A percentile compares a stretch with the other conserved stretches of the same genome.
phyloP scores from a whole-genome alignment of 2,113 vertebrate genomes.

The Oceanites oceanicus region DNA sequence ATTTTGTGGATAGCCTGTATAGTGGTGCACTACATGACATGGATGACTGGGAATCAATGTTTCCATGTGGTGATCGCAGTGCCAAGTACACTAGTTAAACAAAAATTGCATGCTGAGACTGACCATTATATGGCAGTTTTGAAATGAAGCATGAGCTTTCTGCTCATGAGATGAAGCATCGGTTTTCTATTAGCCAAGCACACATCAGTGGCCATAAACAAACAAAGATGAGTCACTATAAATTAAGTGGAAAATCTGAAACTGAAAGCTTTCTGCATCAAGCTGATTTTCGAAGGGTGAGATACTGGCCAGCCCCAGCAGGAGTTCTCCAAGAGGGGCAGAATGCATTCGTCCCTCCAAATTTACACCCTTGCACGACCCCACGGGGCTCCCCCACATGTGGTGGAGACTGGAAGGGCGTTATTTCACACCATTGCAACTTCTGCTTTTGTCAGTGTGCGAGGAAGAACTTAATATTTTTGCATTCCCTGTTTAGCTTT shows the following conservation, averaged over 20 bases:
- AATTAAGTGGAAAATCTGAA: constrained; percentile 60
- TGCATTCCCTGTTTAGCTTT: background rate
- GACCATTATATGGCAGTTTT: background rate
- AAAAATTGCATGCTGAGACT: constrained; percentile 12
- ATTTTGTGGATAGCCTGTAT: background rate
- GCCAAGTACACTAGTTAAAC: constrained; percentile 24
- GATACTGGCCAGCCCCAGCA: background rate
- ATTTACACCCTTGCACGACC: background rate
- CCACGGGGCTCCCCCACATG: background rate
- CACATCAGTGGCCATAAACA: constrained; percentile 16
- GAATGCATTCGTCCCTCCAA: background rate
- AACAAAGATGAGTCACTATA: constrained; percentile 43
- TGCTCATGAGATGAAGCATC: constrained; percentile 7
- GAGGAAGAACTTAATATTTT: background rate
- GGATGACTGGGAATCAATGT: background rate
- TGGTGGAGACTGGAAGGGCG: accelerated
- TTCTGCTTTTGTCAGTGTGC: background rate
- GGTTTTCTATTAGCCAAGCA: constrained; percentile 27
- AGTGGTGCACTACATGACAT: background rate
- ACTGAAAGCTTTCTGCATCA: background rate
- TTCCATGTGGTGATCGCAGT: background rate
- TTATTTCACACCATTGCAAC: background rate
- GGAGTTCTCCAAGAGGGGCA: background rate
- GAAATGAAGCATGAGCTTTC: constrained; percentile 40
- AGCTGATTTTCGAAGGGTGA: background rate